Base-by-base conservation (phyloP, 2,113 vertebrate genomes). In the Uria aalge region DNA sequence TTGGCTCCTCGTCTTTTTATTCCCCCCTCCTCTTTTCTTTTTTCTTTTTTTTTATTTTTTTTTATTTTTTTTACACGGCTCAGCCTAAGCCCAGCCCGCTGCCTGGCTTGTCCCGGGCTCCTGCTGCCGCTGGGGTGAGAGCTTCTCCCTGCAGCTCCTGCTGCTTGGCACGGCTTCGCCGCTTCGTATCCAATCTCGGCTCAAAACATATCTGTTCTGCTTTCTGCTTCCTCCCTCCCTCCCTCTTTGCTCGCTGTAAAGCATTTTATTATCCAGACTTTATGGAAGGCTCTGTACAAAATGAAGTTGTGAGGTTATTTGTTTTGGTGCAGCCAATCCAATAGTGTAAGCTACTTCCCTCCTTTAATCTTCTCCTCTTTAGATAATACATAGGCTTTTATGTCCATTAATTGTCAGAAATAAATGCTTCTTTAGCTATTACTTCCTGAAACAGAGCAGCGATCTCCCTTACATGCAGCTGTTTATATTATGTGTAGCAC, bases 331-430 rank as follows among this genome's bases (percentile, higher is more conserved):
- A 45, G 94, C 79, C 86, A 75, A 92, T 94, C 93, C 93, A 91
- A 88, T 82, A 92, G 74, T 78, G 55, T 97, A 96, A 97, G 90
- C 96, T 97, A 97, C 89, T 93, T 97, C 89, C 64, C 88, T 94
- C 96, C 94, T 97, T 94, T 94, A 90, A 96, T 95, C 92, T 96
- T 97, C 86, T 87, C 38, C 96, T 97, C 96, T 95, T 95, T 75
- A 97, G 97, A 96, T 97, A 97, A 96, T 94, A 92, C 88, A 67
- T 93, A 88, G 93, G 96, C 93, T 98, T 98, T 97, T 97, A 97
- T 97, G 97, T 97, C 93, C 96, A 98, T 98, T 98, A 97, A 98
- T 98, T 98, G 90, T 95, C 95, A 97, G 97, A 92, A 96, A 96
- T 96, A 96, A 97, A 97, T 92, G 95, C 75, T 97, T 88, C 90